Evolutionary conservation across 2,888 invertebrate genomes (phyloP).

Genomic region (Acanthosepion esculentum): DNA sequence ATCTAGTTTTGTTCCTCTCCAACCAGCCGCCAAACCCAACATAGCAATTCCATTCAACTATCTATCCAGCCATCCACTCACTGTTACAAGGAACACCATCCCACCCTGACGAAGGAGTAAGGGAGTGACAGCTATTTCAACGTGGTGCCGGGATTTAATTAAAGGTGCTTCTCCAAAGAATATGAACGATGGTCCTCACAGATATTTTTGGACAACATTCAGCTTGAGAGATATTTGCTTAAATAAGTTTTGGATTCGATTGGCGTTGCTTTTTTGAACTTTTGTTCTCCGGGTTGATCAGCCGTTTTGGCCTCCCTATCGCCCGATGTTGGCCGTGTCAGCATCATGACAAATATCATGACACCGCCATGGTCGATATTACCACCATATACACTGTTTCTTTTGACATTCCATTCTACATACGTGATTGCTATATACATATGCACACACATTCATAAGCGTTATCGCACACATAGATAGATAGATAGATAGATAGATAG

Average conservation of each 20-base stretch:
- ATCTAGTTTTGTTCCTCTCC: not conserved
- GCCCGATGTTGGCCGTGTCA: not conserved
- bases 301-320: not conserved
- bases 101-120: not conserved
- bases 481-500: not conserved
- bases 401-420: not conserved
- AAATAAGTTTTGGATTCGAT: constrained; percentile 33
- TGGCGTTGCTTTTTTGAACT: constrained; percentile 33
- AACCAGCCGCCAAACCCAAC: not conserved
- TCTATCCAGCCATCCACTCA: not conserved
- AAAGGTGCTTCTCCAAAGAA: constrained; percentile 33
- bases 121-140: not conserved
- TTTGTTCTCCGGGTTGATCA: constrained; percentile 9
- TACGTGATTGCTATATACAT: not conserved
- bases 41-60: not conserved
- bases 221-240: not conserved
- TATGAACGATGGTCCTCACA: not conserved
- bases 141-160: not conserved
- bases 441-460: not conserved
- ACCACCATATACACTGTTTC: not conserved
- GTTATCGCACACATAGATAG: not conserved
- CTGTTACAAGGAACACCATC: not conserved
- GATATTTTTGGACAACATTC: not conserved
- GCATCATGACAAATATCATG: not conserved
- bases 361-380: not conserved